Conservation (phyloP, 2,797 vertebrate genomes). For the Sardinella longiceps region DNA sequence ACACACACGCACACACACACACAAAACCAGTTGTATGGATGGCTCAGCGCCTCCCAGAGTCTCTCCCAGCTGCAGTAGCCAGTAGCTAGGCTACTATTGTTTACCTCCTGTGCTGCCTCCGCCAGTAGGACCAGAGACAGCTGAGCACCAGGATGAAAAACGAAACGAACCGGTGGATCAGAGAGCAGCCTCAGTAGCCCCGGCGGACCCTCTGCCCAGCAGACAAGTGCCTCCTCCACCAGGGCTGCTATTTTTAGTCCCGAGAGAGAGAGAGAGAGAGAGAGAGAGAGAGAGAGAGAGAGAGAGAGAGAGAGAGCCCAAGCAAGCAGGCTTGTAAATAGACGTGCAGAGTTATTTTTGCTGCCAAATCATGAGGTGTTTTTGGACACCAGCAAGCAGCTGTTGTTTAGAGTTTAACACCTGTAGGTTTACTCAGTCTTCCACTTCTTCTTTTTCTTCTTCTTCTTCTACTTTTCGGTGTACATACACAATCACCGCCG, state of each 20-base stretch:
- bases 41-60: not conserved
- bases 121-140: not conserved
- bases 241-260: conserved; percentile 58
- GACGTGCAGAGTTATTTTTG: conserved; percentile 53
- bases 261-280: conserved; percentile 26
- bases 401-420: conserved; percentile 47
- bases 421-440: conserved; percentile 18
- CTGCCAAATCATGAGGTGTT: conserved; percentile 52
- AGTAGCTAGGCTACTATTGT: not conserved
- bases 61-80: not conserved
- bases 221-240: conserved; percentile 36
- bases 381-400: conserved; percentile 53
- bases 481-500: not conserved
- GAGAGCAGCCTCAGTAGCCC: conserved; percentile 7
- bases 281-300: conserved; percentile 27
- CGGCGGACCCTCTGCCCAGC: conserved; percentile 20
- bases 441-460: not conserved
- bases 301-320: conserved; percentile 38
- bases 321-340: conserved; percentile 54
- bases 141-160: conserved; percentile 31
- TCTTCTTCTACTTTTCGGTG: not conserved
- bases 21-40: not conserved
- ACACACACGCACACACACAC: not conserved
- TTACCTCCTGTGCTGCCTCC: not conserved
- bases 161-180: not conserved